A percentile compares a stretch with the other conserved stretches of the same genome.
Evolutionary conservation across 1,140 invertebrate genomes (phyloP).

Genomic region (Drosophila asahinai): DNA sequence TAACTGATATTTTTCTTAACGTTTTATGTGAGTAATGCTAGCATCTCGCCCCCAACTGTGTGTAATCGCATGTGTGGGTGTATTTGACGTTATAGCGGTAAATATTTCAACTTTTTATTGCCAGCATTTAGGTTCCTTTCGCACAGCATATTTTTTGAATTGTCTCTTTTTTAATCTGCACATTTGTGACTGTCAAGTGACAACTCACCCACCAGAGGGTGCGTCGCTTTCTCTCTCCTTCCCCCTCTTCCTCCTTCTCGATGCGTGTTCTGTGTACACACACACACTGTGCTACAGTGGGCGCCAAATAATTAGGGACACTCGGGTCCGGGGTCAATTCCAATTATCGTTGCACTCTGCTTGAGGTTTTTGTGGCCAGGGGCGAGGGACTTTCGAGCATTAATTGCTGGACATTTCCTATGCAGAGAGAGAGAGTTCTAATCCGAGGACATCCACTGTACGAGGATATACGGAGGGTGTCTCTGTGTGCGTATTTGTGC

Average conservation of each 20-base stretch:
- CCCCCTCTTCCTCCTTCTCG: background rate
- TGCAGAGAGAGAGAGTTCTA: slow-evolving; percentile 15
- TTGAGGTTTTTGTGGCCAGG: slow-evolving; percentile 8
- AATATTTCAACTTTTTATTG: slow-evolving; percentile 49
- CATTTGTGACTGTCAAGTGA: slow-evolving; percentile 69
- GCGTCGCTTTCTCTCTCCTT: slow-evolving; percentile 20
- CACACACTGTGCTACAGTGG: slow-evolving; percentile 12
- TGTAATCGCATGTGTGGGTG: slow-evolving; percentile 17
- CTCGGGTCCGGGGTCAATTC: slow-evolving; percentile 29
- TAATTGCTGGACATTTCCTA: slow-evolving; percentile 37
- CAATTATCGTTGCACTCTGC: slow-evolving; percentile 30
- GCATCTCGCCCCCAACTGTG: background rate
- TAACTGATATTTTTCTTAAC: background rate
- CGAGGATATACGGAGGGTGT: slow-evolving; percentile 9
- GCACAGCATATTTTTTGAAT: slow-evolving; percentile 40
- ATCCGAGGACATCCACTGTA: slow-evolving; percentile 40
- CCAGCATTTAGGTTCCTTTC: slow-evolving; percentile 47
- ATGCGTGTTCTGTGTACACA: slow-evolving; percentile 8
- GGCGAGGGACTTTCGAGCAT: slow-evolving; percentile 14
- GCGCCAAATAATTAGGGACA: slow-evolving; percentile 41
- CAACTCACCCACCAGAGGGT: slow-evolving; percentile 53
- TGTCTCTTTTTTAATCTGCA: slow-evolving; percentile 60
- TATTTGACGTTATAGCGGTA: slow-evolving; percentile 25
- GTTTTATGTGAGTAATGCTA: background rate
- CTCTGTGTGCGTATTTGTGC: slow-evolving; percentile 36